A percentile compares a stretch with the other conserved stretches of the same genome.
Conservation (phyloP, 2,797 vertebrate genomes). For the Thaleichthys pacificus region DNA sequence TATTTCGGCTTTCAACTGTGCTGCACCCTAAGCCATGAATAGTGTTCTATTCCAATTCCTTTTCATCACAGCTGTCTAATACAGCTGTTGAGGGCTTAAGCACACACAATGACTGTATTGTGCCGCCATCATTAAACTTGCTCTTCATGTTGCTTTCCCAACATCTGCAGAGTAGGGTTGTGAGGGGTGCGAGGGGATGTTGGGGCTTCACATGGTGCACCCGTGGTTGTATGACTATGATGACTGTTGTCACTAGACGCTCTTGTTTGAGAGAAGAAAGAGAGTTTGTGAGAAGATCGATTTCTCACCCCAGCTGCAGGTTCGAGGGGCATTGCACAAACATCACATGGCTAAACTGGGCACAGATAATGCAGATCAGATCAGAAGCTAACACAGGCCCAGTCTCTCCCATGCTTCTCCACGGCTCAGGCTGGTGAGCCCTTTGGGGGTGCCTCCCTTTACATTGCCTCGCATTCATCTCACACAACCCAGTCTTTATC, state of each 20-base stretch:
- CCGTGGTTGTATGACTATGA: conserved; percentile 59
- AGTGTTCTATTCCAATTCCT: conserved; percentile 29
- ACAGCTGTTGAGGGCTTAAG: conserved; percentile 39
- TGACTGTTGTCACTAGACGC: conserved; percentile 57
- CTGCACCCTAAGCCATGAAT: conserved; percentile 19
- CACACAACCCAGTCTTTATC: conserved; percentile 43
- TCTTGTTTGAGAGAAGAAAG: conserved; percentile 67
- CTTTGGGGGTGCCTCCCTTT: conserved; percentile 38
- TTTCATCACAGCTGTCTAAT: conserved; percentile 38
- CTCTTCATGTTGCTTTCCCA: conserved; percentile 39
- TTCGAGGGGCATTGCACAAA: conserved; percentile 58
- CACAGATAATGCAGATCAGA: conserved; percentile 51
- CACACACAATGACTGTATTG: conserved; percentile 49
- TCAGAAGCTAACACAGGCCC: conserved; percentile 40
- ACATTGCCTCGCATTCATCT: conserved; percentile 41
- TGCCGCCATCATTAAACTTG: conserved; percentile 38
- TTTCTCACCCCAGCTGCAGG: conserved; percentile 65
- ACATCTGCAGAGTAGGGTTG: conserved; percentile 51
- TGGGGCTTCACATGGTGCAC: conserved; percentile 38
- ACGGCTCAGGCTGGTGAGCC: conserved; percentile 31
- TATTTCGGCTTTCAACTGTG: neutral
- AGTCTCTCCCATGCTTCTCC: conserved; percentile 43
- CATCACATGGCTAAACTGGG: conserved; percentile 54
- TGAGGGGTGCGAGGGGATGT: conserved; percentile 31
- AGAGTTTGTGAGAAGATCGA: conserved; percentile 61